Percentiles rank a stretch among this genome's conserved stretches.
Evolutionary conservation across 2,113 vertebrate genomes (phyloP).

Genomic region (Pogonocichla stellata): DNA sequence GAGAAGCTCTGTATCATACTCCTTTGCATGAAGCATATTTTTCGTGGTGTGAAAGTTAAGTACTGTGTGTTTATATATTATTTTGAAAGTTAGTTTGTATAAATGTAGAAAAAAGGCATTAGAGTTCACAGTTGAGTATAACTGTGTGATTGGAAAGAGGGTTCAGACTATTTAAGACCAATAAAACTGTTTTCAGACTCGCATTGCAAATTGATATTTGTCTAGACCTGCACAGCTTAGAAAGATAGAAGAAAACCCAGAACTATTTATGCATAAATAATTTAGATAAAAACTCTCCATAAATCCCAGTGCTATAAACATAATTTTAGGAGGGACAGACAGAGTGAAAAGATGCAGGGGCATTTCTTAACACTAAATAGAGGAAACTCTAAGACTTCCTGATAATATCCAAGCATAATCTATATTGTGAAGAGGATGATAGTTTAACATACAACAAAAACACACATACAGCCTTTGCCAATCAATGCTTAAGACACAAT

Average conservation of each 20-base stretch:
- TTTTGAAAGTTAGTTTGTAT: not conserved
- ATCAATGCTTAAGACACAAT: not conserved
- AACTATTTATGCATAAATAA: not conserved
- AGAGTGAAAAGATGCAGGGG: not conserved
- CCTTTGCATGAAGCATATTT: rapidly evolving
- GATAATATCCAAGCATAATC: not conserved
- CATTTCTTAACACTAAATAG: not conserved
- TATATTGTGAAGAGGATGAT: not conserved
- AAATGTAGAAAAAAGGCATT: not conserved
- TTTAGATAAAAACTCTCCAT: not conserved
- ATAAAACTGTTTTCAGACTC: not conserved
- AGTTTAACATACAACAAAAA: not conserved
- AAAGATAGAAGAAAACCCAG: not conserved
- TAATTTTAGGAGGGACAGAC: not conserved
- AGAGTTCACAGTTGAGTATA: not conserved
- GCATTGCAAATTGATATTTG: not conserved
- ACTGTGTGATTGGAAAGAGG: not conserved
- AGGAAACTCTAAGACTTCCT: not conserved
- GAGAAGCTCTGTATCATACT: not conserved
- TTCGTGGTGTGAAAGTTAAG: not conserved
- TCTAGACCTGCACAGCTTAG: not conserved
- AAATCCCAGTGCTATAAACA: not conserved
- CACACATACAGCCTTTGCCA: not conserved
- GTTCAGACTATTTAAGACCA: not conserved
- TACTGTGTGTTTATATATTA: not conserved